Percentiles rank a stretch among this genome's conserved stretches.
Conservation (phyloP, 2,113 vertebrate genomes). For the Takifugu bimaculatus region DNA sequence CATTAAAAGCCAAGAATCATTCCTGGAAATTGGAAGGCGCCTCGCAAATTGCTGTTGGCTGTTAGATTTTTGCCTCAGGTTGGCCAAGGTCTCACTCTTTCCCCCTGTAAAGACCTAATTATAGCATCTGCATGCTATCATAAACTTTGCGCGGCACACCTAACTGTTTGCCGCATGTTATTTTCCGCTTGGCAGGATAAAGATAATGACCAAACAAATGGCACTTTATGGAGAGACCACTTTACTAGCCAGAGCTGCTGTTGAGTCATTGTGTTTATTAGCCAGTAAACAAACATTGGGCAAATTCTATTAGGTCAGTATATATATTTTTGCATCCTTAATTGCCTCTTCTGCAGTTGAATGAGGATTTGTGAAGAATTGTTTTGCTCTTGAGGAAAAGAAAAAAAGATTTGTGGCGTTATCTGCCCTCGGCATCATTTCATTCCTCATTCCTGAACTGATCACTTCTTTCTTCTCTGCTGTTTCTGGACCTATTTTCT, state of each 20-base stretch:
- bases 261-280: constrained; percentile 35
- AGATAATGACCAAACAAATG: constrained; percentile 71
- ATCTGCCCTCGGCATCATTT: constrained; percentile 11
- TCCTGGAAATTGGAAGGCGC: constrained; percentile 57
- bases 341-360: constrained; percentile 31
- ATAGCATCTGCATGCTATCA: constrained; percentile 60
- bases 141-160: constrained; percentile 48
- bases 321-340: constrained; percentile 45
- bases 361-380: constrained; percentile 18
- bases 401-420: constrained; percentile 23
- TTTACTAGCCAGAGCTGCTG: constrained; percentile 33
- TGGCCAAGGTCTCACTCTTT: constrained; percentile 40
- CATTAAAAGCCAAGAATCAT: constrained; percentile 64
- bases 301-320: constrained; percentile 16
- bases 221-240: constrained; percentile 51
- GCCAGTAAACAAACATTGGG: constrained; percentile 44
- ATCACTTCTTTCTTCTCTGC: constrained; percentile 39
- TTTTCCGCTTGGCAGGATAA: constrained; percentile 68
- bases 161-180: constrained; percentile 39
- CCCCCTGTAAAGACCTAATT: constrained; percentile 64
- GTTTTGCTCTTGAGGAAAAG: constrained; percentile 28
- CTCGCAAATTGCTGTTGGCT: constrained; percentile 61
- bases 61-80: constrained; percentile 35
- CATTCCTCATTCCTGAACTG: constrained; percentile 46
- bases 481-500: constrained; percentile 45